These are phyloP conservation scores for Phengaris arion DNA, from an alignment of 2,888 invertebrate genomes.

Conservation along the genomic window DNA sequence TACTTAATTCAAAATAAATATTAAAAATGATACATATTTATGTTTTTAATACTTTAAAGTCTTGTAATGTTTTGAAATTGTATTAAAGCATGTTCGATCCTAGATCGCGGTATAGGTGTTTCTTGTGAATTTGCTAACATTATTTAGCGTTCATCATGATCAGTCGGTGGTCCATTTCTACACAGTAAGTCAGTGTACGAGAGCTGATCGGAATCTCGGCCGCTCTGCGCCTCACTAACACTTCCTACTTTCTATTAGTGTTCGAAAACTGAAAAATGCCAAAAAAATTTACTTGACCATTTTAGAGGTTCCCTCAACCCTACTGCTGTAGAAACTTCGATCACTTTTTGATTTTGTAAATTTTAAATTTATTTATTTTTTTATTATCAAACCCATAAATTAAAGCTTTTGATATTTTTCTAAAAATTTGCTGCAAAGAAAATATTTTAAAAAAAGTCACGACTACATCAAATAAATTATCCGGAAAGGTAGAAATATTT, in stretches of 20 bases:
- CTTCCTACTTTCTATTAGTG: conserved; percentile 57
- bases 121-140: conserved; percentile 32
- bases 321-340: conserved; percentile 67
- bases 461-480: too few relatives aligned
- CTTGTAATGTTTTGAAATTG: not conserved
- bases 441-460: too few relatives aligned
- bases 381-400: too few relatives aligned
- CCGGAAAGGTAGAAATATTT: too few relatives aligned
- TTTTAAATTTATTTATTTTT: not conserved
- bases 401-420: too few relatives aligned
- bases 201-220: conserved; percentile 59
- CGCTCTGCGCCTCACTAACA: conserved; percentile 56
- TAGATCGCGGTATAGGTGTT: conserved; percentile 55
- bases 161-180: conserved; percentile 62
- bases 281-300: conserved; percentile 70
- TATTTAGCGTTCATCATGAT: not conserved
- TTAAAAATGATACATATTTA: not conserved
- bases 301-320: conserved; percentile 69
- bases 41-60: not conserved
- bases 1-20: not conserved
- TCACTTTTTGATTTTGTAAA: conserved; percentile 50
- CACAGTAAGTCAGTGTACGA: conserved; percentile 62
- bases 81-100: conserved; percentile 31
- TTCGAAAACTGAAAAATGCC: conserved; percentile 55
- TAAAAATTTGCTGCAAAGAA: too few relatives aligned